Evolutionary conservation across 2,797 vertebrate genomes (phyloP).

Genomic region (Poeciliopsis presidionis): DNA sequence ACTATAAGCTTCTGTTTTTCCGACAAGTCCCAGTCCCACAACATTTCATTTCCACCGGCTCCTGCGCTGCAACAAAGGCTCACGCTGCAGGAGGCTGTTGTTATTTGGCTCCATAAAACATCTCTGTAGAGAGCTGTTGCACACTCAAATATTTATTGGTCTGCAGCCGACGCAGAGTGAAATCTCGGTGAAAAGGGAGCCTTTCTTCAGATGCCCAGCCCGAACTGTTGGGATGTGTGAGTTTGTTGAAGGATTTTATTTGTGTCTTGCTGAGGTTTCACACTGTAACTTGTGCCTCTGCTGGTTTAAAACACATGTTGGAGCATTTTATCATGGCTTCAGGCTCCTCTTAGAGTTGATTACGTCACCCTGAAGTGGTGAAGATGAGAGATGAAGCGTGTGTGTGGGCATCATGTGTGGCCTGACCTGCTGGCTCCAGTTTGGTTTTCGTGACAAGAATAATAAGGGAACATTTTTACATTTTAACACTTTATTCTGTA

Average conservation of each 20-base stretch:
- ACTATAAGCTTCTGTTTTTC: constrained; percentile 53
- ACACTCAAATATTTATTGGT: constrained; percentile 70
- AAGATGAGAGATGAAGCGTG: constrained; percentile 25
- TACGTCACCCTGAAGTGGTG: constrained; percentile 43
- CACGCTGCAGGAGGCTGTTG: constrained; percentile 53
- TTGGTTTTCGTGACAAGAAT: not conserved
- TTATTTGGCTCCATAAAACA: constrained; percentile 64
- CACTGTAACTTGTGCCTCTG: not conserved
- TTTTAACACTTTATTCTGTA: not conserved
- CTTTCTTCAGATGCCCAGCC: not conserved
- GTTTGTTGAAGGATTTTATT: constrained; percentile 41
- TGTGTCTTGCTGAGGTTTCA: constrained; percentile 39
- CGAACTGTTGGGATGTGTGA: constrained; percentile 20
- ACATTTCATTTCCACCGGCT: constrained; percentile 56
- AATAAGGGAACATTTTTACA: not conserved
- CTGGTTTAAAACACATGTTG: constrained; percentile 7
- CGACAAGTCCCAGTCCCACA: constrained; percentile 65
- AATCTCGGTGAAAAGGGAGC: not conserved
- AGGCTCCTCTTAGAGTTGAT: constrained; percentile 14
- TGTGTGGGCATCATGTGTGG: constrained; percentile 52
- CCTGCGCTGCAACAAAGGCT: constrained; percentile 19
- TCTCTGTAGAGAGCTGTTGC: constrained; percentile 62
- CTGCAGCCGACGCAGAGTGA: constrained; percentile 55
- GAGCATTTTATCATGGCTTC: constrained; percentile 6
- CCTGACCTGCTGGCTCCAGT: not conserved